A percentile compares a stretch with the other conserved stretches of the same genome.
Evolutionary conservation across 2,113 vertebrate genomes (phyloP).

Genomic region (Protomyctophum bolini): DNA sequence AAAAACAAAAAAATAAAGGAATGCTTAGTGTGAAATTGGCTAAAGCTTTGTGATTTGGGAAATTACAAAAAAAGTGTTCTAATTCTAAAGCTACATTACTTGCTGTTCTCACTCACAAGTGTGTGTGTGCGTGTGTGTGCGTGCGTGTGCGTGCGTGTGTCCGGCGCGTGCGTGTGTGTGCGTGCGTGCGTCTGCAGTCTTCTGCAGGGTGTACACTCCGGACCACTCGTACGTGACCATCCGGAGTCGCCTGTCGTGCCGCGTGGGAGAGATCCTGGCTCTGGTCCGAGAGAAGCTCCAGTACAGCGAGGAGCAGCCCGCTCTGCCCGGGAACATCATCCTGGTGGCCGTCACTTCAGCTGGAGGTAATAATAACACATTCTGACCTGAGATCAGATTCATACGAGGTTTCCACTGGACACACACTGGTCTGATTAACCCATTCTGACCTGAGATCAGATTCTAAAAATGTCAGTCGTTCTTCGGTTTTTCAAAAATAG

Average conservation of each 20-base stretch:
- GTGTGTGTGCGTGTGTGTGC: background rate
- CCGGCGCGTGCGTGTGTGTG: constrained; percentile 1
- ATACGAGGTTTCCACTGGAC: no score
- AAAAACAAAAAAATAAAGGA: no score
- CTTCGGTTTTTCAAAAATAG: no score
- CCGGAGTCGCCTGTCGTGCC: constrained; percentile 92
- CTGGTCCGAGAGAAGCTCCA: constrained; percentile 94
- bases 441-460: no score
- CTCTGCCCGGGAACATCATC: constrained; percentile 85
- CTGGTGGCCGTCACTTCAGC: constrained; percentile 92
- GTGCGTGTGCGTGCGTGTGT: background rate
- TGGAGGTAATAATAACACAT: constrained; percentile 88
- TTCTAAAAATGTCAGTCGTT: no score
- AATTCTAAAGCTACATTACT: no score
- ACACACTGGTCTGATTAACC: no score
- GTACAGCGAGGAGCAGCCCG: constrained; percentile 90
- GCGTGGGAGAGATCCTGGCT: constrained; percentile 92
- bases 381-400: no score
- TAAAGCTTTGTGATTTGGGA: no score
- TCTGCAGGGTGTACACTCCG: constrained; percentile 96
- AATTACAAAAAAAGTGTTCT: no score
- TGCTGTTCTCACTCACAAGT: background rate
- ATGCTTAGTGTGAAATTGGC: no score
- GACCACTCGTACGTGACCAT: constrained; percentile 98
- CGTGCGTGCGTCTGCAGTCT: constrained; percentile 76